A percentile compares a stretch with the other conserved stretches of the same genome.
These are phyloP conservation scores for Ypsolopha scabrella DNA, from an alignment of 2,888 invertebrate genomes.

Conservation along the genomic window DNA sequence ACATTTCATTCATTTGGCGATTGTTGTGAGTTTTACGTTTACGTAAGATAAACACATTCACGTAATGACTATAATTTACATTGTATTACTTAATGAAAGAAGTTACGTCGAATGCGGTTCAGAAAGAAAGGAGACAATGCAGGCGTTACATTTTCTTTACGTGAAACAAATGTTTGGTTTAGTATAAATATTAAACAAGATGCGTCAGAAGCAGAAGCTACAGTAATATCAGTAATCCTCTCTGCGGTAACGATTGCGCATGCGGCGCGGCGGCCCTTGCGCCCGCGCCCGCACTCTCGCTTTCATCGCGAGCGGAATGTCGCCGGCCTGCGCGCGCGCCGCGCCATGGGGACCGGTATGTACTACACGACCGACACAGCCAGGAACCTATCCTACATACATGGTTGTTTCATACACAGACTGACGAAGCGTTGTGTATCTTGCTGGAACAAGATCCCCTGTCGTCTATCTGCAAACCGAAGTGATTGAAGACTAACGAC, in stretches of 20 bases:
- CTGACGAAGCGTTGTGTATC: background rate
- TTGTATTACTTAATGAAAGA: background rate
- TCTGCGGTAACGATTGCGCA: background rate
- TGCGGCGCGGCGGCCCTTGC: background rate
- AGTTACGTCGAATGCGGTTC: background rate
- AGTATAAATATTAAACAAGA: background rate
- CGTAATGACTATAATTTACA: background rate
- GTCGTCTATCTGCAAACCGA: too few relatives aligned
- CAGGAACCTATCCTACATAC: background rate
- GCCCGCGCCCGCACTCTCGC: conserved; percentile 33
- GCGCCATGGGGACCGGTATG: conserved; percentile 7
- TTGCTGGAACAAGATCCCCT: too few relatives aligned
- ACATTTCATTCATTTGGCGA: conserved; percentile 37
- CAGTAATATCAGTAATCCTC: conserved; percentile 1
- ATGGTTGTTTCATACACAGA: background rate
- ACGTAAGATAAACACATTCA: conserved; percentile 32
- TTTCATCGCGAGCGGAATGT: conserved; percentile 43
- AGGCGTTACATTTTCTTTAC: background rate
- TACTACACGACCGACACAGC: background rate
- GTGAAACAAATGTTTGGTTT: background rate
- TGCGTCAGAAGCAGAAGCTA: background rate
- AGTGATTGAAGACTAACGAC: too few relatives aligned
- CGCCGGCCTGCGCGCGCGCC: conserved; percentile 26
- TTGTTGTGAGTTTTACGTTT: conserved; percentile 29
- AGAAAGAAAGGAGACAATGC: background rate